Evolutionary conservation across 2,113 vertebrate species (phyloP).

Genomic region (Chascanopsetta lugubris): DNA sequence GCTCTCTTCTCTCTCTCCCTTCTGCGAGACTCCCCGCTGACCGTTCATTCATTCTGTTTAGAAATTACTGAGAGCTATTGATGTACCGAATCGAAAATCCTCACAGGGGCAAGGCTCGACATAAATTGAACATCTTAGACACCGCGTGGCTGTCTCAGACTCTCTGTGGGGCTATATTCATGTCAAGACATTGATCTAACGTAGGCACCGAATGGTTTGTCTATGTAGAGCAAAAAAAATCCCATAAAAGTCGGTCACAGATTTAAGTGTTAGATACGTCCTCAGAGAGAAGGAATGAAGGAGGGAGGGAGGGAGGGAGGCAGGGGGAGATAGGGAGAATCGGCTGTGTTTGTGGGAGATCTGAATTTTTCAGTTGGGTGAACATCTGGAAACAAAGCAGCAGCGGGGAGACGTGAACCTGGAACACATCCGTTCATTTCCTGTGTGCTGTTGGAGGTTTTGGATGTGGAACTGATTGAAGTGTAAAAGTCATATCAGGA

Average conservation of each 20-base stretch:
- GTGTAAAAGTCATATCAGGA: not conserved
- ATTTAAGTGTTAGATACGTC: conserved; percentile 29
- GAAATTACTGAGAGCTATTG: conserved; percentile 59
- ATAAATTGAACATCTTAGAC: conserved; percentile 54
- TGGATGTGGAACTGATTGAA: conserved; percentile 7
- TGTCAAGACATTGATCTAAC: conserved; percentile 46
- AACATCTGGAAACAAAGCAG: conserved; percentile 43
- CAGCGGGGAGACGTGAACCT: conserved; percentile 61
- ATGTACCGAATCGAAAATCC: conserved; percentile 58
- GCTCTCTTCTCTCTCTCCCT: conserved; percentile 25
- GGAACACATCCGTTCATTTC: conserved; percentile 39
- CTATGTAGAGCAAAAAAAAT: conserved; percentile 9
- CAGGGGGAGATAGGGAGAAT: no score
- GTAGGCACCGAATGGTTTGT: conserved; percentile 16
- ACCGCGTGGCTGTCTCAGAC: conserved; percentile 14
- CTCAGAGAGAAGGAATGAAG: not conserved
- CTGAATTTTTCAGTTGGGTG: conserved; percentile 59
- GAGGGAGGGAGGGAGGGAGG: conserved; percentile 8
- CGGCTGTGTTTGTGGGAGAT: conserved; percentile 53
- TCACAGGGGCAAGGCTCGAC: conserved; percentile 39
- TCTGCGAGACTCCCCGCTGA: conserved; percentile 48
- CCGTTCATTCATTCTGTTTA: conserved; percentile 54
- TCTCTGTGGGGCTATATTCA: conserved; percentile 34
- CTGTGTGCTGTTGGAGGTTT: conserved; percentile 20
- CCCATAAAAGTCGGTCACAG: conserved; percentile 10